Conservation (phyloP, 1,140 invertebrate species). For the Bombus haemorrhoidalis region DNA sequence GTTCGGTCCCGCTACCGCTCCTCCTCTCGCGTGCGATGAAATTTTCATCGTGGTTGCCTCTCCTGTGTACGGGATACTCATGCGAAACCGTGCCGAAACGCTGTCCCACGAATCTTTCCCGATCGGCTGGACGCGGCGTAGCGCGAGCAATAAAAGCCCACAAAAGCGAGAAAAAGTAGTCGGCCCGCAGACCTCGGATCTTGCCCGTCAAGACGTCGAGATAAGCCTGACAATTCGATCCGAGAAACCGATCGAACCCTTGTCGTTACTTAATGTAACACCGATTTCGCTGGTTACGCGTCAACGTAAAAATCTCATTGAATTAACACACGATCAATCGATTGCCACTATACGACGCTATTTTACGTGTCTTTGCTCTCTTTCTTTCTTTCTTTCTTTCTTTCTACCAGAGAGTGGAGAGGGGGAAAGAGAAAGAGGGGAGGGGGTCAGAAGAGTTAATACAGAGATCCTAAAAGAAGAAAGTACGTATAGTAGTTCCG, state of each 20-base stretch:
- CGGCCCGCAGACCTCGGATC: slow-evolving; percentile 40
- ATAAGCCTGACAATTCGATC: slow-evolving; percentile 46
- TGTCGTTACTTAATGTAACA: slow-evolving; percentile 24
- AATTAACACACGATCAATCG: too few species aligned
- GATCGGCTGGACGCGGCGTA: slow-evolving; percentile 29
- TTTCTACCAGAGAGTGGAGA: too few species aligned
- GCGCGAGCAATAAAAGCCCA: slow-evolving; percentile 61
- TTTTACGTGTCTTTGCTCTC: not conserved
- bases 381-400: not conserved
- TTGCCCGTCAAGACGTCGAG: slow-evolving; percentile 19
- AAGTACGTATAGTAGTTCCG: slow-evolving; percentile 18
- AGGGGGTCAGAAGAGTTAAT: not conserved
- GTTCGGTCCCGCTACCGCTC: slow-evolving; percentile 64
- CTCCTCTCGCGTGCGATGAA: slow-evolving; percentile 68
- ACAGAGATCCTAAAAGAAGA: slow-evolving; percentile 7
- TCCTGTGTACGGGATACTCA: slow-evolving; percentile 50
- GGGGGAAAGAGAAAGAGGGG: not conserved
- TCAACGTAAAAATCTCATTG: not conserved
- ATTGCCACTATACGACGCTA: not conserved
- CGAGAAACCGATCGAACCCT: slow-evolving; percentile 52
- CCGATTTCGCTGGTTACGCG: not conserved
- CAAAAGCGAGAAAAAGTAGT: slow-evolving; percentile 68
- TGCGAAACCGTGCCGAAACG: slow-evolving; percentile 63
- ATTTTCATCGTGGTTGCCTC: slow-evolving; percentile 67
- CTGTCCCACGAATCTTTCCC: slow-evolving; percentile 65